Evolutionary conservation across 2,797 vertebrate genomes (phyloP).

Genomic region (Sebastes taczanowskii): DNA sequence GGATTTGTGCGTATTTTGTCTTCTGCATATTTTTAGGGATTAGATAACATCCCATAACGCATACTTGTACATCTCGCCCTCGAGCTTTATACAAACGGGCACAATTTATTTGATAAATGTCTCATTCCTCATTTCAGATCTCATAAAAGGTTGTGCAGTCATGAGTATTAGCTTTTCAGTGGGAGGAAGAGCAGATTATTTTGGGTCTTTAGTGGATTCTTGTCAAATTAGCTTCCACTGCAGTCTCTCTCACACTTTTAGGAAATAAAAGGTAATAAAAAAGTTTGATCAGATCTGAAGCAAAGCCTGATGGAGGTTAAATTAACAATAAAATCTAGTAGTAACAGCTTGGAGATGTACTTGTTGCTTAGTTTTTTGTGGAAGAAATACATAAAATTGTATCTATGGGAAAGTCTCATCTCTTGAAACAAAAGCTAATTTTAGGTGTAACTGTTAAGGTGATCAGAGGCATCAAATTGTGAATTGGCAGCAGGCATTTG

Average conservation of each 20-base stretch:
- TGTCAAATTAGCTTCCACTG: constrained; percentile 42
- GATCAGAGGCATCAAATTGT: background rate
- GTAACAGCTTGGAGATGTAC: background rate
- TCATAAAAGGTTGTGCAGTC: constrained; percentile 41
- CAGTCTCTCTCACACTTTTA: background rate
- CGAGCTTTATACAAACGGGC: constrained; percentile 18
- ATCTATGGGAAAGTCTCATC: background rate
- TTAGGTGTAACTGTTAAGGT: background rate
- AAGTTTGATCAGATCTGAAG: constrained; percentile 17
- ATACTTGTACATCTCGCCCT: constrained; percentile 17
- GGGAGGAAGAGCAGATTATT: constrained; percentile 59
- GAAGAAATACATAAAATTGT: background rate
- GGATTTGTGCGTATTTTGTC: constrained; percentile 20
- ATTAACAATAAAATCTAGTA: background rate
- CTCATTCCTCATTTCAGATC: constrained; percentile 31
- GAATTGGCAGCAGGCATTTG: background rate
- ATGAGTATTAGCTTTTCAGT: constrained; percentile 60
- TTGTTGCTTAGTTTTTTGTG: background rate
- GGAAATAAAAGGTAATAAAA: constrained; percentile 12
- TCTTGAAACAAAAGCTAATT: background rate
- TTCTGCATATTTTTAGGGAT: constrained; percentile 30
- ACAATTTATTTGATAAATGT: constrained; percentile 34
- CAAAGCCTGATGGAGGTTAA: constrained; percentile 1
- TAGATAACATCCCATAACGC: constrained; percentile 38
- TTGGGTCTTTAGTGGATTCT: constrained; percentile 30